phyloP scores from a whole-genome alignment of 1,140 invertebrate genomes.

The Intoshia linei region DNA sequence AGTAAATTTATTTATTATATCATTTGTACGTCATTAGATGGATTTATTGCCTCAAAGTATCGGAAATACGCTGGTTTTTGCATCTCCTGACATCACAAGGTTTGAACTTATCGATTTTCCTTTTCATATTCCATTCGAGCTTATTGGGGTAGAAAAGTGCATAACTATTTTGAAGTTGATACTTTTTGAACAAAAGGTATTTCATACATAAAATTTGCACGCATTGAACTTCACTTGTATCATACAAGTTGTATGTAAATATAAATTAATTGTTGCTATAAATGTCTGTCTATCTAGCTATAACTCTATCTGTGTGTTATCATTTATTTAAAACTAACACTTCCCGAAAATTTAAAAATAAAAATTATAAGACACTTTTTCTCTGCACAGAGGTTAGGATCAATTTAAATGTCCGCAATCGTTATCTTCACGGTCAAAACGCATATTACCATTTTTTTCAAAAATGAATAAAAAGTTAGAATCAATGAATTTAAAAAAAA shows the following conservation, averaged over 20 bases:
- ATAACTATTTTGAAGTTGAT: slow-evolving; percentile 73
- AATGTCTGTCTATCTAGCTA: background rate
- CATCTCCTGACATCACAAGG: slow-evolving; percentile 56
- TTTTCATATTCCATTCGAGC: slow-evolving; percentile 69
- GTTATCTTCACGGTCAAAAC: too few species aligned
- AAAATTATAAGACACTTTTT: too few species aligned
- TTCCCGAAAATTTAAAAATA: too few species aligned
- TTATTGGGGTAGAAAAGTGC: slow-evolving; percentile 79
- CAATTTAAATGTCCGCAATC: too few species aligned
- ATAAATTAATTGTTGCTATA: background rate
- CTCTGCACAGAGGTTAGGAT: too few species aligned
- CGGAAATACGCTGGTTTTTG: slow-evolving; percentile 55
- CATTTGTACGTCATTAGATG: slow-evolving; percentile 26
- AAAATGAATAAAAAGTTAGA: too few species aligned
- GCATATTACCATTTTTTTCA: too few species aligned
- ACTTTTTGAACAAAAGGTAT: slow-evolving; percentile 76
- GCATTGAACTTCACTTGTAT: background rate
- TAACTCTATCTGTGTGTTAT: too few species aligned
- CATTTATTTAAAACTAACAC: too few species aligned
- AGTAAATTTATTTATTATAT: background rate
- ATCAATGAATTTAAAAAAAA: too few species aligned
- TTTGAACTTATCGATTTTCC: slow-evolving; percentile 90
- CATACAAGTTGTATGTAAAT: background rate
- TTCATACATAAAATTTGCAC: too few species aligned
- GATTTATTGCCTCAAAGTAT: slow-evolving; percentile 57